Conservation (phyloP, 2,888 invertebrate genomes). For the Yponomeuta cagnagella region DNA sequence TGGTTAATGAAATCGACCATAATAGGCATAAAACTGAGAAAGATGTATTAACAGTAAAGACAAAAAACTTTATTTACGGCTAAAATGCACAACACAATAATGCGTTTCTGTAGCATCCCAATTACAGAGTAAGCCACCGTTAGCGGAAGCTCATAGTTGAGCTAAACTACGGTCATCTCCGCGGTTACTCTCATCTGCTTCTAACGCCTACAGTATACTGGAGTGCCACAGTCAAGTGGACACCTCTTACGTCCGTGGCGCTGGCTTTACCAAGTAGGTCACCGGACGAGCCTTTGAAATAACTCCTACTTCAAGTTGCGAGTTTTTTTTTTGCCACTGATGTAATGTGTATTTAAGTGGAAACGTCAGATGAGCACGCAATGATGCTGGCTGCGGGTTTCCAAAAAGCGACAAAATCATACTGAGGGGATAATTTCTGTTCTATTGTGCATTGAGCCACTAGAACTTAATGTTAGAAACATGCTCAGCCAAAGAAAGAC, state of each 20-base stretch:
- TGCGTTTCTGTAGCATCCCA: too few relatives aligned
- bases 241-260: background rate
- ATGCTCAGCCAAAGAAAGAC: too few relatives aligned
- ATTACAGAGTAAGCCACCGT: constrained; percentile 27
- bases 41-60: too few relatives aligned
- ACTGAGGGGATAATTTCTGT: too few relatives aligned
- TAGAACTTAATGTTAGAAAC: too few relatives aligned
- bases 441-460: too few relatives aligned
- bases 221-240: background rate
- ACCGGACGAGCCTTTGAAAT: background rate
- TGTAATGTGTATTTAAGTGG: constrained; percentile 56
- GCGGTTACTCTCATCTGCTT: constrained; percentile 49
- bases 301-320: constrained; percentile 29
- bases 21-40: too few relatives aligned
- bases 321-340: constrained; percentile 37
- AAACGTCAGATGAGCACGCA: constrained; percentile 51
- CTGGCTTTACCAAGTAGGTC: background rate
- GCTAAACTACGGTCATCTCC: constrained; percentile 63
- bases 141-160: constrained; percentile 68
- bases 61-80: too few relatives aligned
- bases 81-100: too few relatives aligned
- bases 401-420: too few relatives aligned
- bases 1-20: too few relatives aligned
- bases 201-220: constrained; percentile 45
- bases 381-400: constrained; percentile 18